These are phyloP conservation scores for Lota lota DNA, from an alignment of 2,113 vertebrate species.

Conservation along the genomic window DNA sequence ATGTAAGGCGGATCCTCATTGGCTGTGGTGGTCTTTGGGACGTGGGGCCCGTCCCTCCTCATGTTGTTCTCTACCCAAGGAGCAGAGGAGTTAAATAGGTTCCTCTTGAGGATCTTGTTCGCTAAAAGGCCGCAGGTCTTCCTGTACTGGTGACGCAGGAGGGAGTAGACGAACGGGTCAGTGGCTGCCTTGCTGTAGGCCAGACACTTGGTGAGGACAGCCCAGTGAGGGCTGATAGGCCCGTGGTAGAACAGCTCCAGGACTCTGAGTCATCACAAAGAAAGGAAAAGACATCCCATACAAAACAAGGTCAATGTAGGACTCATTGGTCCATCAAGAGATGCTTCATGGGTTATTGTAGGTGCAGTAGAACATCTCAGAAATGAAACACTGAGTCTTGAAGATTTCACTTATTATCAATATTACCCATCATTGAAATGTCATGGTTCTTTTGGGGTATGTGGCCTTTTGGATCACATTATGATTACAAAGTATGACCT, in stretches of 20 bases:
- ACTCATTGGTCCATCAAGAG: slow-evolving; percentile 2
- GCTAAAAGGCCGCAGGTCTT: slow-evolving; percentile 85
- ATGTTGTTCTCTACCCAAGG: slow-evolving; percentile 51
- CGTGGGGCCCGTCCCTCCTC: slow-evolving; percentile 15
- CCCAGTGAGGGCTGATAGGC: slow-evolving; percentile 87
- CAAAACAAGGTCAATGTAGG: slow-evolving; percentile 14
- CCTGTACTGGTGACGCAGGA: slow-evolving; percentile 91
- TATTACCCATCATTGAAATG: slow-evolving; percentile 47
- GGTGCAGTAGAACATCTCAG: slow-evolving; percentile 43
- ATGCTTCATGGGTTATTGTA: slow-evolving; percentile 24
- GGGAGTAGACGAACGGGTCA: slow-evolving; percentile 95
- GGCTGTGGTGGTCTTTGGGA: slow-evolving; percentile 6
- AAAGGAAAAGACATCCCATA: slow-evolving; percentile 17
- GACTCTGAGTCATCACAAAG: slow-evolving; percentile 73
- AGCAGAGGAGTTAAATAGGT: slow-evolving; percentile 80
- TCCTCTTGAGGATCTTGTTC: slow-evolving; percentile 83
- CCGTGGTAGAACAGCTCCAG: slow-evolving; percentile 82
- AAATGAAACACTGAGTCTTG: slow-evolving; percentile 3
- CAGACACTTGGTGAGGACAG: slow-evolving; percentile 89
- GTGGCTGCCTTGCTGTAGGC: slow-evolving; percentile 93
- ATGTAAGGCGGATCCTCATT: slow-evolving; percentile 14
- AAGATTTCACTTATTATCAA: slow-evolving; percentile 35
- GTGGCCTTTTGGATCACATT: slow-evolving; percentile 11
- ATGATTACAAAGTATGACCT: slow-evolving; percentile 8
- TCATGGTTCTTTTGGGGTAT: slow-evolving; percentile 34